Conservation (phyloP, 2,797 vertebrate genomes). For the Lophotriccus pileatus region DNA sequence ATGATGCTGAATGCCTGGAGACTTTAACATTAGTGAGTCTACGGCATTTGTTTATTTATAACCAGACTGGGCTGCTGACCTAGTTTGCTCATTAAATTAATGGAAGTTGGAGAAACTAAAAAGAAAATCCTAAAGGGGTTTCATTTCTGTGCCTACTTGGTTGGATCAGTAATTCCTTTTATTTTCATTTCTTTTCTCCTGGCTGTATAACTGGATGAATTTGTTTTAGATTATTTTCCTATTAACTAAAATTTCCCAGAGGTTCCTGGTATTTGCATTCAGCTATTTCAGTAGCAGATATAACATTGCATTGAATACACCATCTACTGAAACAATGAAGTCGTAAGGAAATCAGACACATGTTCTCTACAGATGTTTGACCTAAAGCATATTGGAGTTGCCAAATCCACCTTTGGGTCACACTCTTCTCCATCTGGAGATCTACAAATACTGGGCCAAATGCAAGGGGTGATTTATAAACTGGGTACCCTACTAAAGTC, state of each 20-base stretch:
- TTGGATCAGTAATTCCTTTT: constrained; percentile 43
- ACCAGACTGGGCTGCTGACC: neutral
- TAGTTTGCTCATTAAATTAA: constrained; percentile 39
- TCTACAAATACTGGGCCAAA: neutral
- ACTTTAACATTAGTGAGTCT: neutral
- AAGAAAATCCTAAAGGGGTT: constrained; percentile 32
- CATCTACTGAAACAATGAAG: constrained; percentile 41
- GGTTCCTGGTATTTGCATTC: constrained; percentile 61
- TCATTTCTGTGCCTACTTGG: constrained; percentile 51
- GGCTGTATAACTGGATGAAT: constrained; percentile 37
- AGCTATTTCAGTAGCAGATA: constrained; percentile 59
- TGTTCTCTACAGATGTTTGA: constrained; percentile 60
- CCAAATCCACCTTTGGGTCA: constrained; percentile 52
- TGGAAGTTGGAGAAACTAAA: constrained; percentile 35
- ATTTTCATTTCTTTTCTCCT: constrained; percentile 51
- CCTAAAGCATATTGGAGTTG: constrained; percentile 2
- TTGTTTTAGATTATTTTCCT: constrained; percentile 68
- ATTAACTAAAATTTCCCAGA: constrained; percentile 70
- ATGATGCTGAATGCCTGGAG: neutral
- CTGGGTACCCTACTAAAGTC: constrained; percentile 6
- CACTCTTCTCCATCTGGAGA: constrained; percentile 43
- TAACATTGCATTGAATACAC: constrained; percentile 31
- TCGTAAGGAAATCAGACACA: constrained; percentile 37
- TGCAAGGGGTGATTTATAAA: constrained; percentile 14
- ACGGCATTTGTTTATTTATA: neutral